A percentile compares a stretch with the other conserved stretches of the same genome.
phyloP scores from a whole-genome alignment of 2,888 invertebrate genomes.

The Amiota minor region DNA sequence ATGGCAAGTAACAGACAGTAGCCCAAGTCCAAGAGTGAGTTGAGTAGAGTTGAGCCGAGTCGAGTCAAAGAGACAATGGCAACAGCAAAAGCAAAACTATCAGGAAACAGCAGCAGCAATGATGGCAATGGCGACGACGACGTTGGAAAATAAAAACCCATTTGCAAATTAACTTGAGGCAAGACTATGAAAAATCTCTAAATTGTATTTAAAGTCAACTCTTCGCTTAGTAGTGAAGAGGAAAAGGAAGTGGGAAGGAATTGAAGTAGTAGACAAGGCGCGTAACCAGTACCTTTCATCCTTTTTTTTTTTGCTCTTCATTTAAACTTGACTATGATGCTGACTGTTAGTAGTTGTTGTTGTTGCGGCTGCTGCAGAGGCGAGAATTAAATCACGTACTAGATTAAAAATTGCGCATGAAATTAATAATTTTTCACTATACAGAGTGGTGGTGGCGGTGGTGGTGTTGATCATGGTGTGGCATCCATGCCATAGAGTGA shows the following conservation, averaged over 20 bases:
- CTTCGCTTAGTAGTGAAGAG: slow-evolving; percentile 27
- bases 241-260: neutral
- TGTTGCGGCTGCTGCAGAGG: slow-evolving; percentile 32
- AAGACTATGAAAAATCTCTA: slow-evolving; percentile 53
- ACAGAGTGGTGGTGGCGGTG: slow-evolving; percentile 38
- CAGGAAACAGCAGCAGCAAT: slow-evolving; percentile 46
- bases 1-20: slow-evolving; percentile 30
- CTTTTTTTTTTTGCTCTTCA: neutral
- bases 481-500: too few species aligned
- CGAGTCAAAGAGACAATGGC: slow-evolving; percentile 32
- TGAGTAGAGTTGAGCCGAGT: neutral
- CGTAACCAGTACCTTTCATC: slow-evolving; percentile 25
- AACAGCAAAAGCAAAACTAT: slow-evolving; percentile 35
- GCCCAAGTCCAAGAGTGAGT: slow-evolving; percentile 8
- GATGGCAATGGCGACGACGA: neutral
- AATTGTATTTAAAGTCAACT: slow-evolving; percentile 62
- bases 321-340: slow-evolving; percentile 5
- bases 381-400: slow-evolving; percentile 73
- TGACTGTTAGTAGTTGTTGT: slow-evolving; percentile 14
- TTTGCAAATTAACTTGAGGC: slow-evolving; percentile 69
- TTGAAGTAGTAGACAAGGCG: neutral
- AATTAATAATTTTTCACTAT: slow-evolving; percentile 68
- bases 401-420: slow-evolving; percentile 73
- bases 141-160: slow-evolving; percentile 50
- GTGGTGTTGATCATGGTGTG: neutral